phyloP scores from a whole-genome alignment of 2,888 invertebrate genomes.

The Spisula subtruncata region DNA sequence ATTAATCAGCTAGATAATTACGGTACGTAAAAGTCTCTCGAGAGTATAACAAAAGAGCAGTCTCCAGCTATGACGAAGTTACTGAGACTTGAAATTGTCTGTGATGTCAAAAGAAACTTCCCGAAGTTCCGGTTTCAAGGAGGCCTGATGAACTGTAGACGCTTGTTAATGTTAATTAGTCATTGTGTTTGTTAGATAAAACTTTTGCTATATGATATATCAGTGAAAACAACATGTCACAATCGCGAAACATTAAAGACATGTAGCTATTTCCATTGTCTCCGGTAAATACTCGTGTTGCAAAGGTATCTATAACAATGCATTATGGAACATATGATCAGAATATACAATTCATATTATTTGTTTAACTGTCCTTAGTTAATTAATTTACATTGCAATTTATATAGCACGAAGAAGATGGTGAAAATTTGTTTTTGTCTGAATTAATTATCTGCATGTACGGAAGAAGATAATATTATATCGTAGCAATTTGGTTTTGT shows the following conservation, averaged over 20 bases:
- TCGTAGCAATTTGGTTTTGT: too few species aligned
- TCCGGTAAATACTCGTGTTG: too few species aligned
- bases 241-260: neutral
- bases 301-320: too few species aligned
- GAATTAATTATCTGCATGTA: too few species aligned
- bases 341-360: too few species aligned
- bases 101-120: neutral
- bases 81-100: neutral
- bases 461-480: too few species aligned
- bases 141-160: neutral
- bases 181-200: neutral
- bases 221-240: neutral
- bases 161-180: neutral
- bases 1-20: neutral
- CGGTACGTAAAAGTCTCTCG: neutral
- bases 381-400: too few species aligned
- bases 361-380: too few species aligned
- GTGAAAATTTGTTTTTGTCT: too few species aligned
- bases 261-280: too few species aligned
- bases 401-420: too few species aligned
- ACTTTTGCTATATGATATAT: neutral
- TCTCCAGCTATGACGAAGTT: neutral
- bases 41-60: neutral
- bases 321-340: too few species aligned
- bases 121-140: neutral